Evolutionary conservation across 2,113 vertebrate species (phyloP).

Genomic region (Nibea albiflora): DNA sequence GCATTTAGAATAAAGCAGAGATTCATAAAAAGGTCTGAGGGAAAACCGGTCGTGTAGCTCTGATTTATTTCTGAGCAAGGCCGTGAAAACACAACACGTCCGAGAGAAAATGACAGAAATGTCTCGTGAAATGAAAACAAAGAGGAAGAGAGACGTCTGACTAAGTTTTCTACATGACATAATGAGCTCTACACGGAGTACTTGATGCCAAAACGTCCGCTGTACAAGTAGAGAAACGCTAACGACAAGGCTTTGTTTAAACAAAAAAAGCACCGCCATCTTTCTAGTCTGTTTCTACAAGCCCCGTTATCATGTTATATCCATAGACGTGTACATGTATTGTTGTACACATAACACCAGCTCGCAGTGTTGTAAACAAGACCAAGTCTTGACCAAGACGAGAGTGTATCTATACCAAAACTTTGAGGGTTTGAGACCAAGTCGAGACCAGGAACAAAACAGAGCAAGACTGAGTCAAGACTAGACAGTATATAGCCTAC

Average conservation of each 20-base stretch:
- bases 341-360: no score
- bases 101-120: not conserved
- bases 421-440: no score
- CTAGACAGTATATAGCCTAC: no score
- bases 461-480: no score
- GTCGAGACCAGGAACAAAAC: no score
- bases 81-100: not conserved
- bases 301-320: not conserved
- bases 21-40: conserved; percentile 34
- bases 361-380: no score
- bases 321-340: not conserved
- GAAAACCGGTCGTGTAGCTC: conserved; percentile 29
- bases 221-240: not conserved
- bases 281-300: no score
- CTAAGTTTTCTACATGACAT: not conserved
- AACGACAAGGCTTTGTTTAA: not conserved
- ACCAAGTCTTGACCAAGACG: no score
- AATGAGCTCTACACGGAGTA: not conserved
- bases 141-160: not conserved
- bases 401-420: no score
- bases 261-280: no score
- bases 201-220: not conserved
- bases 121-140: not conserved
- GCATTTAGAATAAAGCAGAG: conserved; percentile 50
- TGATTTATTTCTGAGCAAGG: not conserved